Conservation (phyloP, 2,797 vertebrate genomes). For the Austrolebias charrua region DNA sequence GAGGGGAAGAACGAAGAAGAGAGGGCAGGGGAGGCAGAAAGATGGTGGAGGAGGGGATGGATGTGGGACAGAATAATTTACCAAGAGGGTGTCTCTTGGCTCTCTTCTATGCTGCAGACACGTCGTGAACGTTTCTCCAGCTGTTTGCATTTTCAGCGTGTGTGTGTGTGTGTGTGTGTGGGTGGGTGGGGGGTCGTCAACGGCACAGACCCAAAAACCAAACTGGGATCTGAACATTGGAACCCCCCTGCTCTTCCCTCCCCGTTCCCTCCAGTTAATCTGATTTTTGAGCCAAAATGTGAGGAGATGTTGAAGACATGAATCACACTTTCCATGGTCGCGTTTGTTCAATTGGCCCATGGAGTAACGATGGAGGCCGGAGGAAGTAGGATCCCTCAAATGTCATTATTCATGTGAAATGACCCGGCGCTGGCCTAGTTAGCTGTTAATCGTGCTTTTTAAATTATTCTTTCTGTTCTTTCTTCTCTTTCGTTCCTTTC, state of each 20-base stretch:
- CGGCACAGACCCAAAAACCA: conserved; percentile 36
- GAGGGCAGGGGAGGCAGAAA: conserved; percentile 40
- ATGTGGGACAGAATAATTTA: conserved; percentile 74
- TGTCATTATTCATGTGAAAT: conserved; percentile 76
- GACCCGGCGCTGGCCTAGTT: conserved; percentile 71
- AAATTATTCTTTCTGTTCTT: background rate
- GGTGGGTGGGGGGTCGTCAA: conserved; percentile 32
- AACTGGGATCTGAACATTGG: conserved; percentile 35
- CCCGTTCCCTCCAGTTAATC: conserved; percentile 33
- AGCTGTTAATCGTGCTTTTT: conserved; percentile 50
- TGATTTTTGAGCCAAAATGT: conserved; percentile 54
- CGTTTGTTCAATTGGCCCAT: conserved; percentile 58
- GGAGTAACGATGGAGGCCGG: conserved; percentile 49
- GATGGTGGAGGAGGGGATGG: conserved; percentile 50
- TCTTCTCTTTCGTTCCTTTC: conserved; percentile 14
- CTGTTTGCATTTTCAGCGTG: conserved; percentile 54
- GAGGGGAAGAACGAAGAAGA: conserved; percentile 32
- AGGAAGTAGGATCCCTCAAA: conserved; percentile 62
- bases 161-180: too few species aligned
- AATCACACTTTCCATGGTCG: conserved; percentile 58
- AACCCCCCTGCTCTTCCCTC: background rate
- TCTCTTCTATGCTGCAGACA: conserved; percentile 67
- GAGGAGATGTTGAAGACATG: conserved; percentile 31
- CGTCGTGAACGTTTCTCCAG: conserved; percentile 63
- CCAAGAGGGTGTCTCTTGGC: conserved; percentile 73